phyloP scores from a whole-genome alignment of 2,888 invertebrate species.

The Alentia gelatinosa region DNA sequence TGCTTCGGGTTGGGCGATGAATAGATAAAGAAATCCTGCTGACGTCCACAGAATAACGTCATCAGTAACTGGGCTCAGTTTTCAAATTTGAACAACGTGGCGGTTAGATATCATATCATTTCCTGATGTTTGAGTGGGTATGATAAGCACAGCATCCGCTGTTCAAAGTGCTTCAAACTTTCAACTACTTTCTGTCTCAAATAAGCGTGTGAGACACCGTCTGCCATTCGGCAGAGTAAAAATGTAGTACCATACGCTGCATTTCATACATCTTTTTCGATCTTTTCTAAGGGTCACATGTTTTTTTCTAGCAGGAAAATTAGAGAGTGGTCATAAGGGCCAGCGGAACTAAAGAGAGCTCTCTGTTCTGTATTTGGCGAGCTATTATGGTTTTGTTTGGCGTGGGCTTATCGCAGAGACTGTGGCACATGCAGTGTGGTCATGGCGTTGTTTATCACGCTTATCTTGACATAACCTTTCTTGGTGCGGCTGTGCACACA shows the following conservation, averaged over 20 bases:
- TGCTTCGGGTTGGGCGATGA: too few relatives aligned
- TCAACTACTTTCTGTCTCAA: conserved; percentile 6
- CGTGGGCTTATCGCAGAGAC: not conserved
- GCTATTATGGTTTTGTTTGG: not conserved
- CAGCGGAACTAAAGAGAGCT: too few relatives aligned
- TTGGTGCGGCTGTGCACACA: conserved; percentile 44
- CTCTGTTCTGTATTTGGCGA: not conserved
- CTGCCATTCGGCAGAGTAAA: too few relatives aligned
- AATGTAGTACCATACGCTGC: too few relatives aligned
- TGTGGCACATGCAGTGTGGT: not conserved
- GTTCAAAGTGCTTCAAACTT: not conserved
- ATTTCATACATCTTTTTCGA: too few relatives aligned
- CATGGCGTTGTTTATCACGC: not conserved
- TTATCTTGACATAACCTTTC: conserved; percentile 42
- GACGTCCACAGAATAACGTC: not conserved
- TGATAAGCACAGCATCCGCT: conserved; percentile 2
- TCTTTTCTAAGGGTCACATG: too few relatives aligned
- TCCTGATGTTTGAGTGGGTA: not conserved
- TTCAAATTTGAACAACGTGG: not conserved
- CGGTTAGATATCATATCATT: conserved; percentile 16
- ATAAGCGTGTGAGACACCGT: too few relatives aligned
- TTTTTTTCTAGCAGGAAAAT: too few relatives aligned
- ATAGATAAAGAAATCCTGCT: not conserved
- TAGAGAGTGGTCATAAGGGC: too few relatives aligned
- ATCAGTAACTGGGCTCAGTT: too few relatives aligned